These are phyloP conservation scores for Thunnus thynnus DNA, from an alignment of 2,113 vertebrate species.

Conservation along the genomic window DNA sequence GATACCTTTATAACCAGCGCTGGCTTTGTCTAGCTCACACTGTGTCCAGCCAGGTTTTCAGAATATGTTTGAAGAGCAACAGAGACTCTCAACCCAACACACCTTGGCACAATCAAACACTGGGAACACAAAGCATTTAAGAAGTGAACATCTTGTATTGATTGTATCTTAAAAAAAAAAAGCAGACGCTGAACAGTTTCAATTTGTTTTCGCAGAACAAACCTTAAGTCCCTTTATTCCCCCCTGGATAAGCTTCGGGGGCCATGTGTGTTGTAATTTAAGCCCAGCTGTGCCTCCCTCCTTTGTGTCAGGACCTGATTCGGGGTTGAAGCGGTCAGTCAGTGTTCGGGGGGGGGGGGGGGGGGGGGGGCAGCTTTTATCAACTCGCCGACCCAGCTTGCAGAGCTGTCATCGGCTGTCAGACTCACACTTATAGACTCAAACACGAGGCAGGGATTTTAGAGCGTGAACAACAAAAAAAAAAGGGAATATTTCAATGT, in stretches of 20 bases:
- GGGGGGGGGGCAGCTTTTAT: slow-evolving; percentile 11
- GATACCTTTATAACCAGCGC: neutral
- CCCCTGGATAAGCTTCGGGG: neutral
- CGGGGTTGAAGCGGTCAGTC: slow-evolving; percentile 7
- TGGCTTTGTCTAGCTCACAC: neutral
- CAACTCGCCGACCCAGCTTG: slow-evolving; percentile 39
- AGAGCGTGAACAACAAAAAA: neutral
- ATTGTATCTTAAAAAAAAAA: slow-evolving; percentile 26
- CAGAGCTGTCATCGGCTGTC: slow-evolving; percentile 28
- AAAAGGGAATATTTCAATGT: slow-evolving; percentile 4
- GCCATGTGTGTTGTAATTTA: slow-evolving; percentile 2
- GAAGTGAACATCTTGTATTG: slow-evolving; percentile 13
- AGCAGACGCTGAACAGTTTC: neutral
- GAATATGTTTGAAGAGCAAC: neutral
- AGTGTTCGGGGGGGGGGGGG: slow-evolving; percentile 10
- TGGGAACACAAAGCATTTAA: neutral
- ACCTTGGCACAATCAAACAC: slow-evolving; percentile 12
- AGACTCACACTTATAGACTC: neutral
- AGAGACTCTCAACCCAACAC: slow-evolving; percentile 19
- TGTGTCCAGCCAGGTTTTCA: neutral
- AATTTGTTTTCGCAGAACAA: slow-evolving; percentile 10
- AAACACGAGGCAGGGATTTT: neutral
- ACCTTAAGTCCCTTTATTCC: neutral
- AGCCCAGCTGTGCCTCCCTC: slow-evolving; percentile 24
- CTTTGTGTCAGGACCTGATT: slow-evolving; percentile 10